A percentile compares a stretch with the other conserved stretches of the same genome.
Evolutionary conservation across 2,888 invertebrate species (phyloP).

Genomic region (Drosophila testacea): DNA sequence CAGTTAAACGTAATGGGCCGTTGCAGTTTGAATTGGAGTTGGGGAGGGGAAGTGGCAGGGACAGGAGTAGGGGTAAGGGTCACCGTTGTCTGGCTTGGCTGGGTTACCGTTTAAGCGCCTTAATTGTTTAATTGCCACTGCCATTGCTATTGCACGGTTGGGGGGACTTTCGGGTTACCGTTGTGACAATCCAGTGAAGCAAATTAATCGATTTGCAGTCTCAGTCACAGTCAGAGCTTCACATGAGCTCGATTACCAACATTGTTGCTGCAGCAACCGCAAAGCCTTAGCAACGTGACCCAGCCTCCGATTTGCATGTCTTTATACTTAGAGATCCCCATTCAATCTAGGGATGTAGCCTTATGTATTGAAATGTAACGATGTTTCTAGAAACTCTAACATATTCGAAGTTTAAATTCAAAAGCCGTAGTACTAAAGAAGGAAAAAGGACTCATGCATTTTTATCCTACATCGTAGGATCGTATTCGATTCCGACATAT

Average conservation of each 20-base stretch:
- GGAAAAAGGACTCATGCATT: too few relatives aligned
- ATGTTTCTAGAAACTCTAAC: too few relatives aligned
- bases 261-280: conserved; percentile 23
- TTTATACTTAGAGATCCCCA: background rate
- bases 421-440: too few relatives aligned
- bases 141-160: conserved; percentile 64
- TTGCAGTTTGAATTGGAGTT: conserved; percentile 35
- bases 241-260: conserved; percentile 38
- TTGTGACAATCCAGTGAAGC: conserved; percentile 68
- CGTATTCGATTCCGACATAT: too few relatives aligned
- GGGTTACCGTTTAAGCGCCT: conserved; percentile 77
- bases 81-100: conserved; percentile 48
- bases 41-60: background rate
- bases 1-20: conserved; percentile 65
- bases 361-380: too few relatives aligned
- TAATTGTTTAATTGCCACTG: conserved; percentile 79
- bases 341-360: background rate
- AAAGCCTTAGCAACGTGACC: conserved; percentile 39
- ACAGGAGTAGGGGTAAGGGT: conserved; percentile 13
- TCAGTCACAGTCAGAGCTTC: conserved; percentile 17
- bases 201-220: conserved; percentile 73
- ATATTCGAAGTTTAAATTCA: too few relatives aligned
- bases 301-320: conserved; percentile 30
- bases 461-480: too few relatives aligned
- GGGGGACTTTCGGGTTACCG: conserved; percentile 59